These are phyloP conservation scores for Apodemus speciosus DNA, from an alignment of 2,113 vertebrate species.

Conservation along the genomic window DNA sequence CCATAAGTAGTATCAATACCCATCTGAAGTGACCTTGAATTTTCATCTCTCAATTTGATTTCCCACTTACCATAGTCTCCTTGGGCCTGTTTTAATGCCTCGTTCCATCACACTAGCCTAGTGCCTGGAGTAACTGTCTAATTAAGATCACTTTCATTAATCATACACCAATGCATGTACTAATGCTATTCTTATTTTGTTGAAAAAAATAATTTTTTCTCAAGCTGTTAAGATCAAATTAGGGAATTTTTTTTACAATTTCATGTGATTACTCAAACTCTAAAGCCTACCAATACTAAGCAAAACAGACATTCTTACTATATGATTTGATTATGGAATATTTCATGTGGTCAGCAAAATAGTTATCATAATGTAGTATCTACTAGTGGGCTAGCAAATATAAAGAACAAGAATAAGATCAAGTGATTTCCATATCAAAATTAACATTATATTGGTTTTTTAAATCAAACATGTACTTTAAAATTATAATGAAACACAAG, in stretches of 20 bases:
- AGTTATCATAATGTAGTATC: neutral
- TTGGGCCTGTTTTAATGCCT: constrained; percentile 23
- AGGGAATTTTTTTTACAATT: constrained; percentile 13
- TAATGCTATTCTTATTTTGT: constrained; percentile 52
- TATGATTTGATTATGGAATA: constrained; percentile 36
- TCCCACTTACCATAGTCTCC: neutral
- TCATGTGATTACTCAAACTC: constrained; percentile 29
- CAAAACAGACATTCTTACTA: constrained; percentile 29
- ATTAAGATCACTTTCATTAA: constrained; percentile 66
- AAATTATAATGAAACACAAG: constrained; percentile 22
- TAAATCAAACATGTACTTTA: neutral
- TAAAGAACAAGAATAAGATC: constrained; percentile 18
- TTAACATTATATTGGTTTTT: neutral
- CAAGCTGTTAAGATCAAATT: constrained; percentile 54
- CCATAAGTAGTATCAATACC: neutral
- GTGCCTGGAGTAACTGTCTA: constrained; percentile 44
- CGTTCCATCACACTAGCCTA: neutral
- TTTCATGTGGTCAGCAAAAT: constrained; percentile 9
- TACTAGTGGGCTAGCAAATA: neutral
- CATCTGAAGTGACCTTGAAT: neutral
- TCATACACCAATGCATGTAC: constrained; percentile 44
- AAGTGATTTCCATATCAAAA: constrained; percentile 34
- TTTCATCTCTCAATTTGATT: constrained; percentile 3
- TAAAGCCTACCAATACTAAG: constrained; percentile 15
- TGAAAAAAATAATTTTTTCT: constrained; percentile 63